Evolutionary conservation across 35 echinoderm and acorn worm species (phyloP).

Genomic region (Ptychodera flava): DNA sequence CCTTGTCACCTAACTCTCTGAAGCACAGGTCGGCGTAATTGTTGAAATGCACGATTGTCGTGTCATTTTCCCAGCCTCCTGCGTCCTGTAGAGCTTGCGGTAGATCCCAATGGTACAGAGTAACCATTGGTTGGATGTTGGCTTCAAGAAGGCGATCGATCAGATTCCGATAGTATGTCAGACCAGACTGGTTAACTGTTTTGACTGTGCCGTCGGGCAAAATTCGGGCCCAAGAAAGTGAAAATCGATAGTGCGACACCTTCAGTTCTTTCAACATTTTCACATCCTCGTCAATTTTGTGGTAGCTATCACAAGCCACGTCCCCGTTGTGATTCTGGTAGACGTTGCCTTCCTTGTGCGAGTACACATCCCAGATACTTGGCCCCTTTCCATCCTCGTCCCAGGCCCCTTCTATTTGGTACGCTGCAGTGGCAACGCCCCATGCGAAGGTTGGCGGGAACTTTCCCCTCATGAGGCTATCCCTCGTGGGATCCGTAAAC

Average conservation of each 20-base stretch:
- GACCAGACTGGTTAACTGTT: constrained; percentile 56
- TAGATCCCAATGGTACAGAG: constrained; percentile 77
- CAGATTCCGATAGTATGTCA: constrained; percentile 69
- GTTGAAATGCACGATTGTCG: constrained; percentile 63
- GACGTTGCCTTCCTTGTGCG: constrained; percentile 26
- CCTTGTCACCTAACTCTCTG: constrained; percentile 57
- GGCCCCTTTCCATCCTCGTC: constrained; percentile 76
- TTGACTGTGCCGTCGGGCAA: constrained; percentile 53
- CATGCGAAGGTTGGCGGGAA: constrained; percentile 73
- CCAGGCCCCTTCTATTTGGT: constrained; percentile 88
- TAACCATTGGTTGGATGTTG: constrained; percentile 75
- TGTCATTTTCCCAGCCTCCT: constrained; percentile 90
- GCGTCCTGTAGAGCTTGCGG: constrained; percentile 55
- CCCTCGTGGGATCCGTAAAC: constrained; percentile 65
- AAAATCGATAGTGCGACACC: constrained; percentile 78
- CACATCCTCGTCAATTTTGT: constrained; percentile 71
- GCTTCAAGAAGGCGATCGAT: constrained; percentile 48
- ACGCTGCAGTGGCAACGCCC: constrained; percentile 75
- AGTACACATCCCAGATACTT: constrained; percentile 67
- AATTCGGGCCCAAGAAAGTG: constrained; percentile 79
- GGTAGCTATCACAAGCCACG: constrained; percentile 78
- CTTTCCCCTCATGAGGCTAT: constrained; percentile 57
- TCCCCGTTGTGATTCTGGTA: constrained; percentile 57
- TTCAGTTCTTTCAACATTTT: constrained; percentile 56
- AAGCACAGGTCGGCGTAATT: constrained; percentile 89